These are phyloP conservation scores for Ophonus ardosiacus DNA, from an alignment of 2,888 invertebrate species.

Conservation along the genomic window DNA sequence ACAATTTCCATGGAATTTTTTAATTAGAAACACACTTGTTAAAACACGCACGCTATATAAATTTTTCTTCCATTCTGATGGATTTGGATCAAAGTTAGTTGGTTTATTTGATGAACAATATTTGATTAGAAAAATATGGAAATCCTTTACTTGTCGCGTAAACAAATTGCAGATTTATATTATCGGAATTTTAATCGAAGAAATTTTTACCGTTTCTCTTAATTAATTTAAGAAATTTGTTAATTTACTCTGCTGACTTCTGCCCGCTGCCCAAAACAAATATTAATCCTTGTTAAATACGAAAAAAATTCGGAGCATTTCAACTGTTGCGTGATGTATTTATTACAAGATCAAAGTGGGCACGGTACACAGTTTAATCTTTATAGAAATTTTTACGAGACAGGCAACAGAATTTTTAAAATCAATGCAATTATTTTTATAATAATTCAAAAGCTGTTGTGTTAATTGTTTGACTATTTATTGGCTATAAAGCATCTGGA, in stretches of 20 bases:
- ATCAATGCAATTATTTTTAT: not conserved
- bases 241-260: not conserved
- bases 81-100: slow-evolving; percentile 24
- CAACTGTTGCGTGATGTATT: not conserved
- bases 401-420: not conserved
- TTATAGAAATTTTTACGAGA: not conserved
- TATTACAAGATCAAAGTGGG: slow-evolving; percentile 26
- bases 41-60: slow-evolving; percentile 27
- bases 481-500: too few relatives aligned
- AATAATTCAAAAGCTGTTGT: too few relatives aligned
- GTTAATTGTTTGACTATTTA: too few relatives aligned
- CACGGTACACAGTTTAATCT: not conserved
- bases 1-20: slow-evolving; percentile 42
- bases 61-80: slow-evolving; percentile 43
- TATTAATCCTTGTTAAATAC: slow-evolving; percentile 22
- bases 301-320: slow-evolving; percentile 25
- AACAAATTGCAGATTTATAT: slow-evolving; percentile 48
- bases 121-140: slow-evolving; percentile 54
- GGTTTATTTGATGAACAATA: slow-evolving; percentile 39
- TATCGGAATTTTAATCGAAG: slow-evolving; percentile 41
- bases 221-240: slow-evolving; percentile 39
- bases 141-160: slow-evolving; percentile 13
- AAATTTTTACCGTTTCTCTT: slow-evolving; percentile 39
- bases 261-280: not conserved
- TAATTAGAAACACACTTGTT: slow-evolving; percentile 48